Percentiles rank a stretch among this genome's conserved stretches.
phyloP scores from a whole-genome alignment of 1,140 invertebrate species.

The Drosophila truncata region DNA sequence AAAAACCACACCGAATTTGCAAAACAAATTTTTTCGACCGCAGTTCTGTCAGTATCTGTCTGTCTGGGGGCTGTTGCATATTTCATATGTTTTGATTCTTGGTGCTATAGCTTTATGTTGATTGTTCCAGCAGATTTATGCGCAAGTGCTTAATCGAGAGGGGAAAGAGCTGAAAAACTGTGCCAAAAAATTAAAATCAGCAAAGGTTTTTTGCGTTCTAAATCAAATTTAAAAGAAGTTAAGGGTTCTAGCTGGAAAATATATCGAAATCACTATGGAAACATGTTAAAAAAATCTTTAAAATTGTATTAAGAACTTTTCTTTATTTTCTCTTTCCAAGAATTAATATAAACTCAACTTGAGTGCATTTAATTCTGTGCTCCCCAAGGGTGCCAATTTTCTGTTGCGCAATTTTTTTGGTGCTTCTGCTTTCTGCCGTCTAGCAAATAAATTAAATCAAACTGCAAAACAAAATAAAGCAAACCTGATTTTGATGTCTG shows the following conservation, averaged over 20 bases:
- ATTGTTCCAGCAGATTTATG: slow-evolving; percentile 50
- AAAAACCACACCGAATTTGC: slow-evolving; percentile 70
- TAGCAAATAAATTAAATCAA: slow-evolving; percentile 69
- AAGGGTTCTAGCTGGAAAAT: neutral
- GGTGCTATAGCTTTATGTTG: slow-evolving; percentile 47
- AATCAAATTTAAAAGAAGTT: neutral
- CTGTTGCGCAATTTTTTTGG: slow-evolving; percentile 57
- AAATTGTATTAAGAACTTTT: too few relatives aligned
- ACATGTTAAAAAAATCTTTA: neutral
- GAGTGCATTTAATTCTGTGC: slow-evolving; percentile 39
- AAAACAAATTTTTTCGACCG: slow-evolving; percentile 61
- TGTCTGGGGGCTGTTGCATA: slow-evolving; percentile 67
- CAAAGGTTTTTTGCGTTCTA: neutral
- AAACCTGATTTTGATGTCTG: slow-evolving; percentile 54
- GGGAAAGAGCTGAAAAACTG: slow-evolving; percentile 11
- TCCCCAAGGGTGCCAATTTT: slow-evolving; percentile 14
- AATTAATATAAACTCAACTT: slow-evolving; percentile 20
- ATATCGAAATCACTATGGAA: neutral
- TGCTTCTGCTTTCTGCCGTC: slow-evolving; percentile 19
- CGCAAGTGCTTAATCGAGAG: slow-evolving; percentile 44
- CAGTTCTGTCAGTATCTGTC: slow-evolving; percentile 25
- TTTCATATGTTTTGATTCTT: slow-evolving; percentile 65
- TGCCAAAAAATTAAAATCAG: slow-evolving; percentile 43
- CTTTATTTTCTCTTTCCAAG: neutral
- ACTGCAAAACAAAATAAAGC: slow-evolving; percentile 48